These are phyloP conservation scores for Dufourea novaeangliae DNA, from an alignment of 1,140 invertebrate species.

Conservation along the genomic window DNA sequence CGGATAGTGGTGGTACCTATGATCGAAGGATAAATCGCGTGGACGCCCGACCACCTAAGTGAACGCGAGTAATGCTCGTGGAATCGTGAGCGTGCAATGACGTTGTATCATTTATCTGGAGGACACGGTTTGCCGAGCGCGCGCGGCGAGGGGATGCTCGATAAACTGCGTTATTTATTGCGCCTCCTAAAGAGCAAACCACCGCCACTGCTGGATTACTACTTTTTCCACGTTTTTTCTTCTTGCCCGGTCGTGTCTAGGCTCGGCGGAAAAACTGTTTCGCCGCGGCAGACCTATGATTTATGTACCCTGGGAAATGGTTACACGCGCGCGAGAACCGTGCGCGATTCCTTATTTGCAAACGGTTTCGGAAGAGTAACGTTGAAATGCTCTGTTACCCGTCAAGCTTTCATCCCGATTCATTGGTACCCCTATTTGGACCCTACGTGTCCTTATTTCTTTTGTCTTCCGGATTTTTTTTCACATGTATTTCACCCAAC, in stretches of 20 bases:
- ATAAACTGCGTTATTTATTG: conserved; percentile 49
- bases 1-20: not conserved
- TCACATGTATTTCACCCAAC: too few species aligned
- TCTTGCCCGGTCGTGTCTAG: not conserved
- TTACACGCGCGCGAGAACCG: not conserved
- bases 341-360: not conserved
- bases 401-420: not conserved
- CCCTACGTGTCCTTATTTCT: too few species aligned
- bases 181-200: conserved; percentile 30
- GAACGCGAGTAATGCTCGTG: conserved; percentile 2
- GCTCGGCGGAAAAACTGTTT: conserved; percentile 21
- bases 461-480: too few species aligned
- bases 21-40: conserved; percentile 21
- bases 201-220: not conserved
- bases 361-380: not conserved
- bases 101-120: conserved; percentile 38
- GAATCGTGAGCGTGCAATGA: conserved; percentile 28
- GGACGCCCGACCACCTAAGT: not conserved
- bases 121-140: conserved; percentile 38
- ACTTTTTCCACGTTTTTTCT: not conserved
- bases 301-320: conserved; percentile 26
- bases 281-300: conserved; percentile 2
- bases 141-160: conserved; percentile 38
- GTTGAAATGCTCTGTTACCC: not conserved
- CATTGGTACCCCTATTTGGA: too few species aligned